Evolutionary conservation across 2,797 vertebrate species (phyloP), one percentile per base, ranked within the genome.

Genomic region (Eutrigla gurnardus): DNA sequence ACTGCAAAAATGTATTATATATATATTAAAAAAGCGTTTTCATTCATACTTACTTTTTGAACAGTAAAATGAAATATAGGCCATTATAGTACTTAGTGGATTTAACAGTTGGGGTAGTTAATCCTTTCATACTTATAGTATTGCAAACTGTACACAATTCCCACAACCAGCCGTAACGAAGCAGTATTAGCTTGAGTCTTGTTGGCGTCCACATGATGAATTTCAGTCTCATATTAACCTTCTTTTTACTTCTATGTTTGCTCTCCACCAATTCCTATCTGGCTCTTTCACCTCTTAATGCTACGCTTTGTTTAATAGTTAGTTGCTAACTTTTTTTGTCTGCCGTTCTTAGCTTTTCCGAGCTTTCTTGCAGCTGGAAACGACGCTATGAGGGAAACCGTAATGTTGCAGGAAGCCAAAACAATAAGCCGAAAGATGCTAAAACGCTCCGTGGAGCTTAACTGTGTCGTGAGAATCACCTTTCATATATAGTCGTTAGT

Each of bases 181-280:
- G 25, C 39, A 46, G 35, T 33, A 53, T 11, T 5, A 14, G 17
- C 10, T 8, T 58, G 36, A 64, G 36, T 49, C 3, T 3, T 46
- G 18, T 4, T 39, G 59, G 6, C 52, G 5, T 42, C 13, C 32
- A 35, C 37, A 9, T 45, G 49, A n/a, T 54, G 17, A 52, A n/a
- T 43, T 9, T 25, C 1, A 32, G 45, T 64, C 40, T 36, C 45
- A 46, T 32, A 47, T 18, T 60, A 4, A 35, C 17, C 43, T n/a
- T 52, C 14, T 57, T 52, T 69, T 57, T 39, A 46, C 7, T 40
- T 64, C 10, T 17, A 1, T 54, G 37, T 76, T 70, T 70, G 46
- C 35, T 64, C 62, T 58, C 70, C 39, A 61, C 54, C 74, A 54
- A 8, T 4, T 43, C 45, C 17, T 17, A n/a, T 47, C 15, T 9